Evolutionary conservation across 2,113 vertebrate species (phyloP).

Genomic region (Polyodon spathula): DNA sequence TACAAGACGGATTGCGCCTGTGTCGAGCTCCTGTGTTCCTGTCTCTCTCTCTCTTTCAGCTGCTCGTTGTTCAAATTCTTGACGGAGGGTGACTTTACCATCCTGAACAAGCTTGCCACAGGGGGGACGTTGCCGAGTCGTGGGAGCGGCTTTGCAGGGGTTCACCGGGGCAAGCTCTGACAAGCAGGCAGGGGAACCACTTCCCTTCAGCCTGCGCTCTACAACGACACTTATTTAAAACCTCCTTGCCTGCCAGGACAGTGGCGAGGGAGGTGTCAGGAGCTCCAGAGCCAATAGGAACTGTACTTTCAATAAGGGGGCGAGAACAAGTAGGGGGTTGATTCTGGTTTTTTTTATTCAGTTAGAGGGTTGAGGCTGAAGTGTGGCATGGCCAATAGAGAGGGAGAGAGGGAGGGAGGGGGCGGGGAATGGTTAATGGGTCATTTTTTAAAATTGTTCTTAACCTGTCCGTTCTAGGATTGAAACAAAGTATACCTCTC

Average conservation of each 20-base stretch:
- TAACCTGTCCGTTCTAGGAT: too few relatives aligned
- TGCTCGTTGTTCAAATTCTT: too few relatives aligned
- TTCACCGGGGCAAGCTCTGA: conserved; percentile 21
- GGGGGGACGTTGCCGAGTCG: conserved; percentile 12
- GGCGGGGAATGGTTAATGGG: too few relatives aligned
- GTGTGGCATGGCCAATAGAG: too few relatives aligned
- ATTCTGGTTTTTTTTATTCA: neutral
- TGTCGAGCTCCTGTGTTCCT: neutral
- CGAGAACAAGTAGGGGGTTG: neutral
- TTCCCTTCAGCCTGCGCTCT: conserved; percentile 35
- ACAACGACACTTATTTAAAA: conserved; percentile 11
- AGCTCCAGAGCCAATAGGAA: neutral
- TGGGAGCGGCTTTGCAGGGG: neutral
- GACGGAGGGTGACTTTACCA: conserved; percentile 52
- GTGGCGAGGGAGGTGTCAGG: neutral
- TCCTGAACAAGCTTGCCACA: conserved; percentile 43
- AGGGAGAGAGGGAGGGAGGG: too few relatives aligned
- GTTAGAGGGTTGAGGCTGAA: neutral
- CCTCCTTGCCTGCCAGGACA: too few relatives aligned
- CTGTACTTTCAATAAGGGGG: neutral
- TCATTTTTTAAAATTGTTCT: too few relatives aligned
- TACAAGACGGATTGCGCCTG: too few relatives aligned
- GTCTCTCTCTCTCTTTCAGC: neutral
- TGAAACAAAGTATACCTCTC: too few relatives aligned
- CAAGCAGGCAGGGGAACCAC: conserved; percentile 36